Conservation (phyloP, 2,888 invertebrate species). For the Euspilapteryx auroguttella region DNA sequence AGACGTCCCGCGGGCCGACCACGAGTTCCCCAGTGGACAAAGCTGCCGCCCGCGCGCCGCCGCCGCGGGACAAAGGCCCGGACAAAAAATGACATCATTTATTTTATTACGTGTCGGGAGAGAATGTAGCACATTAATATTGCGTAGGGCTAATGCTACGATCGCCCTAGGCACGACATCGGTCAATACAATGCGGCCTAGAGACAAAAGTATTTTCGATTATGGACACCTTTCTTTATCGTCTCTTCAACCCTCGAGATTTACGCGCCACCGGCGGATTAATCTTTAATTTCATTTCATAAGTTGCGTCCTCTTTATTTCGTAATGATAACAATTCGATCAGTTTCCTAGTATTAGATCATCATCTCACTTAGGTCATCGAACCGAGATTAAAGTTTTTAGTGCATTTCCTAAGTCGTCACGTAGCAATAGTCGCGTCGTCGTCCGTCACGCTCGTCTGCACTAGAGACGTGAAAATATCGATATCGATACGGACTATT, state of each 20-base stretch:
- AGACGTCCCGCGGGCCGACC: constrained; percentile 37
- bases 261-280: too few relatives aligned
- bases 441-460: constrained; percentile 22
- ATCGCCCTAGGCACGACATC: constrained; percentile 47
- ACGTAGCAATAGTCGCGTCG: constrained; percentile 16
- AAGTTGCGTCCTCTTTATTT: too few relatives aligned
- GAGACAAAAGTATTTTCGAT: background rate
- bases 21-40: constrained; percentile 24
- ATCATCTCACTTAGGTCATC: background rate
- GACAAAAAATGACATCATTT: constrained; percentile 61
- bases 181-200: constrained; percentile 15
- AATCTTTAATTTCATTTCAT: too few relatives aligned
- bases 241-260: too few relatives aligned
- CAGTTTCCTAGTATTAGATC: too few relatives aligned
- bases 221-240: too few relatives aligned
- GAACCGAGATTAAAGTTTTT: background rate
- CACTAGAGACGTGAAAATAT: constrained; percentile 37
- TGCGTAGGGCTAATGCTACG: constrained; percentile 43
- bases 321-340: background rate
- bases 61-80: constrained; percentile 39
- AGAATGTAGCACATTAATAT: constrained; percentile 56
- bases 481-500: constrained; percentile 17
- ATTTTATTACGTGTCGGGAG: constrained; percentile 54
- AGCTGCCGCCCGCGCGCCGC: constrained; percentile 29
- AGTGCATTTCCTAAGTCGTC: constrained; percentile 13